phyloP scores from a whole-genome alignment of 2,797 vertebrate genomes.

The Acipenser oxyrinchus region DNA sequence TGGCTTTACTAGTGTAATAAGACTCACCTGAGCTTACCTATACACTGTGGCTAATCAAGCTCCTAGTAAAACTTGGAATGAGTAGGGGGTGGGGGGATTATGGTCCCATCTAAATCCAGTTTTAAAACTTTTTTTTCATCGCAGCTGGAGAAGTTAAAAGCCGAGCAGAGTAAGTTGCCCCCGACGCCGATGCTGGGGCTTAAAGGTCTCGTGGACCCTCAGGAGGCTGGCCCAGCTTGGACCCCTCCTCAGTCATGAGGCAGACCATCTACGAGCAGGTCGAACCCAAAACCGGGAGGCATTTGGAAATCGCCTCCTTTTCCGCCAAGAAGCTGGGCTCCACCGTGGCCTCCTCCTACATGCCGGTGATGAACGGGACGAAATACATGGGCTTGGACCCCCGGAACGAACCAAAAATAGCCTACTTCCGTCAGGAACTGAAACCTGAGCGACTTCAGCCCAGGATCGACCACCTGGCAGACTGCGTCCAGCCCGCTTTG shows the following conservation, averaged over 20 bases:
- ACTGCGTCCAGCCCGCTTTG: slow-evolving; percentile 49
- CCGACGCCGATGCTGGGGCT: slow-evolving; percentile 80
- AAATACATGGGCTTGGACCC: slow-evolving; percentile 42
- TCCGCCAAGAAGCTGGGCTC: slow-evolving; percentile 42
- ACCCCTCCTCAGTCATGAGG: slow-evolving; percentile 54
- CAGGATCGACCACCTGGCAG: slow-evolving; percentile 72
- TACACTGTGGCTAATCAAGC: too few relatives aligned
- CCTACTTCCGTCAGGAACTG: slow-evolving; percentile 57
- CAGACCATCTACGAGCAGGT: slow-evolving; percentile 71
- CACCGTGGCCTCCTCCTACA: slow-evolving; percentile 52
- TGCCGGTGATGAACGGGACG: slow-evolving; percentile 53
- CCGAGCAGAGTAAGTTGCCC: slow-evolving; percentile 78
- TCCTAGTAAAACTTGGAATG: too few relatives aligned
- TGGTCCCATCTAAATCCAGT: too few relatives aligned
- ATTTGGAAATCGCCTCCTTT: slow-evolving; percentile 41
- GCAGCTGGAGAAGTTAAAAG: slow-evolving; percentile 83
- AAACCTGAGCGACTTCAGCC: slow-evolving; percentile 81
- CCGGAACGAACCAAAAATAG: slow-evolving; percentile 52
- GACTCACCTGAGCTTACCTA: too few relatives aligned
- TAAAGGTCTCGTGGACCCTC: slow-evolving; percentile 79
- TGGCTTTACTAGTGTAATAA: too few relatives aligned
- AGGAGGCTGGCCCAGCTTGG: slow-evolving; percentile 44
- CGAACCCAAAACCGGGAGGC: slow-evolving; percentile 47
- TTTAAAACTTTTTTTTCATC: not conserved
- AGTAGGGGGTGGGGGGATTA: too few relatives aligned